Conservation (phyloP, 1,140 invertebrate genomes). For the Lordiphosa stackelbergi region DNA sequence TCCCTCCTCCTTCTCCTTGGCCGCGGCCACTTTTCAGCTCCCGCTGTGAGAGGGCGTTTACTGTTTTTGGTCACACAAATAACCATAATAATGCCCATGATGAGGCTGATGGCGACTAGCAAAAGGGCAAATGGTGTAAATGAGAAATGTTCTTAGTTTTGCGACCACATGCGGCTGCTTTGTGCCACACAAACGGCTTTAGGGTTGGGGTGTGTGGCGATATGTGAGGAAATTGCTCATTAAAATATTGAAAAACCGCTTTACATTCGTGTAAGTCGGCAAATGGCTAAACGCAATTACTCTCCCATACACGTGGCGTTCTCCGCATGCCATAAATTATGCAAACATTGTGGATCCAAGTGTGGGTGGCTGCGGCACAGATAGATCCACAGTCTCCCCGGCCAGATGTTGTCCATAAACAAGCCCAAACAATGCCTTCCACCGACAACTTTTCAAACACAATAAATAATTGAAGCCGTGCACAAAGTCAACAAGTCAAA, state of each 20-base stretch:
- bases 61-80: constrained; percentile 66
- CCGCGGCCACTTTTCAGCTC: constrained; percentile 28
- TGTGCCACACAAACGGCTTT: constrained; percentile 40
- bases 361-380: constrained; percentile 16
- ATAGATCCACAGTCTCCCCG: constrained; percentile 24
- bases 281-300: constrained; percentile 6
- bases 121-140: constrained; percentile 66
- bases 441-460: constrained; percentile 60
- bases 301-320: constrained; percentile 13
- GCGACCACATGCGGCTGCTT: constrained; percentile 63
- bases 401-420: constrained; percentile 56
- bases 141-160: constrained; percentile 36
- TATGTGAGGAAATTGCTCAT: constrained; percentile 46
- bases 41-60: constrained; percentile 65
- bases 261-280: constrained; percentile 33
- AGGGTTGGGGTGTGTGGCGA: constrained; percentile 4
- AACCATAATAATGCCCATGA: constrained; percentile 30
- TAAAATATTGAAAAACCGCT: constrained; percentile 44
- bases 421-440: constrained; percentile 62
- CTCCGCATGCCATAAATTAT: constrained; percentile 6
- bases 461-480: constrained; percentile 70
- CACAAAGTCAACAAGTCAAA: constrained; percentile 67
- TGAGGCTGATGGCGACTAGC: constrained; percentile 52
- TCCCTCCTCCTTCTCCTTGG: constrained; percentile 43
- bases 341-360: constrained; percentile 8